These are phyloP conservation scores for Dryococelus australis DNA, from an alignment of 2,888 invertebrate genomes.

Conservation along the genomic window DNA sequence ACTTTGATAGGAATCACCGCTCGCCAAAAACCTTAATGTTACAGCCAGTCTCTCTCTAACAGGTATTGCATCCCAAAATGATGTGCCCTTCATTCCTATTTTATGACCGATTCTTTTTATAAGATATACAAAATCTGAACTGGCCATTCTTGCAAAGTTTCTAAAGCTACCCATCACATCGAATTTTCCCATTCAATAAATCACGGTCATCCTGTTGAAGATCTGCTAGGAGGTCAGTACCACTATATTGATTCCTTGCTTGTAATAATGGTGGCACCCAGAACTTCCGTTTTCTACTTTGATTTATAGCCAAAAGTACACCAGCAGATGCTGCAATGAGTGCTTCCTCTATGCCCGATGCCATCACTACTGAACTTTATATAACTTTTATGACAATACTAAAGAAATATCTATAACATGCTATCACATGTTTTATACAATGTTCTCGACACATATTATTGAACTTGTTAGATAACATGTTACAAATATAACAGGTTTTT, in stretches of 20 bases:
- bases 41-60: not conserved
- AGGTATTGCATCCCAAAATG: not conserved
- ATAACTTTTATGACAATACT: too few species aligned
- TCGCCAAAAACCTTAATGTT: not conserved
- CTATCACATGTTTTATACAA: too few species aligned
- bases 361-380: too few species aligned
- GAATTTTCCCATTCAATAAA: not conserved
- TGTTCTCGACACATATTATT: too few species aligned
- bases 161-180: not conserved
- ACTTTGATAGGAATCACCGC: not conserved
- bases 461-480: too few species aligned
- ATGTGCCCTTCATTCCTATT: not conserved
- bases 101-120: not conserved
- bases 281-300: too few species aligned
- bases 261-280: too few species aligned
- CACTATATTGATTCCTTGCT: not conserved
- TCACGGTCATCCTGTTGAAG: not conserved
- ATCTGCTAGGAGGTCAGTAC: not conserved
- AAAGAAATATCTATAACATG: too few species aligned
- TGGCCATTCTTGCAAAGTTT: not conserved
- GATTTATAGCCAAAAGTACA: not conserved
- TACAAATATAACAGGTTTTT: too few species aligned
- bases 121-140: not conserved
- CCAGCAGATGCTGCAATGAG: not conserved
- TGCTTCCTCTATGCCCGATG: not conserved